phyloP scores from a whole-genome alignment of 2,888 invertebrate species.

The Nomada fabriciana region DNA sequence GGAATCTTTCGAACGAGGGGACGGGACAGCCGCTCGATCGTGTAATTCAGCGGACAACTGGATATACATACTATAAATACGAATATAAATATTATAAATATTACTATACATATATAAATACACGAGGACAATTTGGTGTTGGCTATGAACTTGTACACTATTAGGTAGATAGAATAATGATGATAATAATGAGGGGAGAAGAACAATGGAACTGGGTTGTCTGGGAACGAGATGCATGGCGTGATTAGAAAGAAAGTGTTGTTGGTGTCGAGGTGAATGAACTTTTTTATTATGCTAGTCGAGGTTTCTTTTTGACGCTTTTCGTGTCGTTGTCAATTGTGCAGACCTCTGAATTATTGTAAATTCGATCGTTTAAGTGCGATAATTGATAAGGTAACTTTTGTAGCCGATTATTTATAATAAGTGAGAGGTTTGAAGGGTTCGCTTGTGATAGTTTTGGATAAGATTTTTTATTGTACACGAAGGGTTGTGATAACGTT shows the following conservation, averaged over 20 bases:
- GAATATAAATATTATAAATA: slow-evolving; percentile 64
- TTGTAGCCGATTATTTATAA: background rate
- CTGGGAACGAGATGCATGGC: background rate
- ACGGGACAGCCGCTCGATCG: too few species aligned
- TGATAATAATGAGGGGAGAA: slow-evolving; percentile 1
- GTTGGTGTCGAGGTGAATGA: background rate
- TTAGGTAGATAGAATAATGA: slow-evolving; percentile 66
- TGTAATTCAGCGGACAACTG: too few species aligned
- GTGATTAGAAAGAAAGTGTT: background rate
- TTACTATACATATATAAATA: slow-evolving; percentile 57
- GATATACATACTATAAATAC: slow-evolving; percentile 62
- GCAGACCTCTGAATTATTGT: background rate
- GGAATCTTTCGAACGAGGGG: slow-evolving; percentile 41
- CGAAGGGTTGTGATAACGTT: too few species aligned
- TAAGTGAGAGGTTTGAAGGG: too few species aligned
- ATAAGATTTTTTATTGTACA: background rate
- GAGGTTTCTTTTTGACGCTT: background rate
- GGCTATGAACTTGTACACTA: slow-evolving; percentile 77
- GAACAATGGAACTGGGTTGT: slow-evolving; percentile 16
- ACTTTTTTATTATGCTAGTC: background rate
- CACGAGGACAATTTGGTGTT: slow-evolving; percentile 74
- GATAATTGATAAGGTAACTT: background rate
- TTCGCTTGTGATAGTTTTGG: background rate
- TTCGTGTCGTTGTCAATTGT: background rate
- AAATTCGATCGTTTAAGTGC: background rate